A percentile compares a stretch with the other conserved stretches of the same genome.
Conservation (phyloP, 2,113 vertebrate species). For the Gavia stellata region DNA sequence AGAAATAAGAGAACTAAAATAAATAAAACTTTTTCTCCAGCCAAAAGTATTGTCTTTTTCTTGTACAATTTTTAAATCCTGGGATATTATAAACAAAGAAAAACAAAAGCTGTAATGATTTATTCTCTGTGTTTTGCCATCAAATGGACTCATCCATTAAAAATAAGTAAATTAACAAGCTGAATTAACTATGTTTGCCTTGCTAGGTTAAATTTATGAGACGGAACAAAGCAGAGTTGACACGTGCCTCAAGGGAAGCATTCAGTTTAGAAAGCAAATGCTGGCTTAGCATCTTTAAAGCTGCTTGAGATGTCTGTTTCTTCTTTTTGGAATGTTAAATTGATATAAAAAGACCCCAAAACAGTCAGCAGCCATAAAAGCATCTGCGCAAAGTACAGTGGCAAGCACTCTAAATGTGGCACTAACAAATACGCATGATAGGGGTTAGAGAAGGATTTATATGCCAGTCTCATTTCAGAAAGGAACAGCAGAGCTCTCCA, state of each 20-base stretch:
- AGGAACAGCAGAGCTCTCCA: neutral
- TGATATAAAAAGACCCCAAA: slow-evolving; percentile 14
- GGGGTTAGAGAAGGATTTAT: neutral
- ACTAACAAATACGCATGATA: neutral
- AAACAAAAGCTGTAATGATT: neutral
- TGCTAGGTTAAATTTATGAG: slow-evolving; percentile 48
- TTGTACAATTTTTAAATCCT: neutral
- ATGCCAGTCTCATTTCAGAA: neutral
- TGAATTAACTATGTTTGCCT: slow-evolving; percentile 33
- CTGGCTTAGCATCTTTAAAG: slow-evolving; percentile 10
- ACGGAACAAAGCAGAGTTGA: slow-evolving; percentile 46
- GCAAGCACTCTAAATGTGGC: neutral
- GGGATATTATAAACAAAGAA: neutral
- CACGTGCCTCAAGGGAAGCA: neutral
- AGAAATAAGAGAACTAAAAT: neutral
- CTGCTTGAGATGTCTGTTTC: slow-evolving; percentile 25
- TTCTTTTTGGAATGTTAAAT: slow-evolving; percentile 4
- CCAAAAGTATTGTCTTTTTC: neutral
- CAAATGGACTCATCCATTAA: neutral
- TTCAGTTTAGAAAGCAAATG: slow-evolving; percentile 19
- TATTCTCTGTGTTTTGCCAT: neutral
- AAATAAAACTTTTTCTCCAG: neutral
- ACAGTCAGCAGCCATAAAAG: neutral
- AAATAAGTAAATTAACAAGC: slow-evolving; percentile 11
- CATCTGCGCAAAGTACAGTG: neutral